Base-by-base conservation (phyloP, 2,113 vertebrate species). In the Speoplatyrhinus poulsoni region DNA sequence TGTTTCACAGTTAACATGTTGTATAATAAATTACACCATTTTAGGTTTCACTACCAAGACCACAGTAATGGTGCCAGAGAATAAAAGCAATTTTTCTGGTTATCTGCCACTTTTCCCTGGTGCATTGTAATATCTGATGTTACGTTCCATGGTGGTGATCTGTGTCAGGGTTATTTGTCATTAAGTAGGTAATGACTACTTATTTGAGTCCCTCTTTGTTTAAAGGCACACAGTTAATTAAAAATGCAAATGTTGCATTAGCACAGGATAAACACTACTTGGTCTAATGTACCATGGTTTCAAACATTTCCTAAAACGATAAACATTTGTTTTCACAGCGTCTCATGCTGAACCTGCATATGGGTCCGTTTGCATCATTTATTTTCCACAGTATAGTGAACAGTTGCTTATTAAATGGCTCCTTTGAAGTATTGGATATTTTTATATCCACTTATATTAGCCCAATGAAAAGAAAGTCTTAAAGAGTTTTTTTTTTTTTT, bases 361-460 rank as follows among this genome's bases (percentile, higher is more conserved):
- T 16, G 60, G 72, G 73, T 52, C 72, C 77, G 69, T 79, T 58
- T 64, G 81, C 59, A 73, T 76, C 65, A 67, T 56, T 77, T 54
- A 47, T 62, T 69, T 68, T 79, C 58, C 19, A 65, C 75, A 26
- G 1, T 69, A 67, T 70, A 32, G 75, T 60, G 64, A 46, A 33
- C 72, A 78, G 82, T 81, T 79, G 75, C 70, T 84, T 73, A 73
- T 65, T 73, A 55, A 85, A 78, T 46, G 69, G 65, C 81, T 82
- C 65, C 79, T 81, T 63, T 82, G 55, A 69, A 73, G 53, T 73
- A 82, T 87, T 82, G 73, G 71, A 69, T 85, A 69, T 79, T 79
- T 87, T 82, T 82, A 84, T 73, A 65, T 77, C 46, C 17, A 19
- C 72, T 87, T 82, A 83, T 88, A 80, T 75, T 78, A 77, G 72